A percentile compares a stretch with the other conserved stretches of the same genome.
Evolutionary conservation across 2,113 vertebrate genomes (phyloP).

Genomic region (Stigmatopora argus): DNA sequence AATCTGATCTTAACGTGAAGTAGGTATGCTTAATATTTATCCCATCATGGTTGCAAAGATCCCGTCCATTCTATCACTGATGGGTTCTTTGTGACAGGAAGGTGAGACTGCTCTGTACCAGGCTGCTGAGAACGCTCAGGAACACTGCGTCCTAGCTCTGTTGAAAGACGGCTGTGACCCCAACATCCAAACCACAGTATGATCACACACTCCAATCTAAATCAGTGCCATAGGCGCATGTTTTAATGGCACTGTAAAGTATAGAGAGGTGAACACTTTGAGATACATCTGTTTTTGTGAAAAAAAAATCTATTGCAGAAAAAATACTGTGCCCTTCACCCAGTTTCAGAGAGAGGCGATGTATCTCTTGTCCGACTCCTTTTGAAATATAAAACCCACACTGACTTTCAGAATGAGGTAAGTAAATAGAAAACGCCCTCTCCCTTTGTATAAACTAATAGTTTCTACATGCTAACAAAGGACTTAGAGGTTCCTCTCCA

Average conservation of each 20-base stretch:
- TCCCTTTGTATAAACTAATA: neutral
- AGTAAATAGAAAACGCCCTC: slow-evolving; percentile 26
- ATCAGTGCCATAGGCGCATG: neutral
- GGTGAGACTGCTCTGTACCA: slow-evolving; percentile 82
- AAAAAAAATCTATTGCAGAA: slow-evolving; percentile 53
- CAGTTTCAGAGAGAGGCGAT: slow-evolving; percentile 73
- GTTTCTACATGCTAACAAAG: slow-evolving; percentile 51
- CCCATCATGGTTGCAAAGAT: neutral
- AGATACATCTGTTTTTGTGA: neutral
- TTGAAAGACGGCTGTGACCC: slow-evolving; percentile 79
- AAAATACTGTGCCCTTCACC: slow-evolving; percentile 68
- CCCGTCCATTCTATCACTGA: neutral
- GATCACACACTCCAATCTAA: neutral
- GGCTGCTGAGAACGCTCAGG: slow-evolving; percentile 71
- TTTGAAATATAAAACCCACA: slow-evolving; percentile 63
- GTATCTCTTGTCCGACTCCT: slow-evolving; percentile 74
- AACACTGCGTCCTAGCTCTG: slow-evolving; percentile 75
- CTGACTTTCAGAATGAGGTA: slow-evolving; percentile 71
- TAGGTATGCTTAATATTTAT: neutral
- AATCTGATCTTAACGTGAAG: too few relatives aligned
- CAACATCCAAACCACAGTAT: slow-evolving; percentile 74
- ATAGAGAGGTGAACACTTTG: neutral
- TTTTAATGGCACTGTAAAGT: neutral
- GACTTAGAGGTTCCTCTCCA: slow-evolving; percentile 76
- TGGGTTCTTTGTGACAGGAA: slow-evolving; percentile 53